Base-by-base conservation (phyloP, 2,797 vertebrate genomes). In the Gymnocypris eckloni region DNA sequence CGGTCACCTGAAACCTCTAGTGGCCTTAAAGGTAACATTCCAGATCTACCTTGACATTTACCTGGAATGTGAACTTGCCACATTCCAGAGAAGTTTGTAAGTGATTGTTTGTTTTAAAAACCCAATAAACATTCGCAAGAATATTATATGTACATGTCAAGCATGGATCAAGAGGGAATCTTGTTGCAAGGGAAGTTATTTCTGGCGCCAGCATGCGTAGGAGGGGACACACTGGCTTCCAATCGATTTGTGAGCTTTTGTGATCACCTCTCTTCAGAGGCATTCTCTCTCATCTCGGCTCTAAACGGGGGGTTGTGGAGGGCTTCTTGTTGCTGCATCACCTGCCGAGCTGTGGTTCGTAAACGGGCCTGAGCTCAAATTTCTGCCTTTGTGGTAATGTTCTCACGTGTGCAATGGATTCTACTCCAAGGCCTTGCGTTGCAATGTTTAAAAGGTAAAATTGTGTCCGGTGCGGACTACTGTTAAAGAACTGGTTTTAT, bases 231-330 rank as follows among this genome's bases (percentile, higher is more conserved):
- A 90, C 93, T 93, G 92, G 93, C 91, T 94, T 94, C 92, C 92
- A 92, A 94, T 95, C 87, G 93, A 95, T 95, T 91, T 89, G 90
- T 88, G 87, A 91, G 93, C 93, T 92, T 93, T 93, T 94, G 89
- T 94, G 92, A 94, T 93, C 88, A 50, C 87, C 92, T 91, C 90
- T 81, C 72, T 91, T 95, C 89, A 86, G 90, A 85, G 71, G 82
- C 83, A 90, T 87, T 83, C 88, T 91, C 83, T 88, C 84, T 86
- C 83, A 85, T 91, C 89, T 89, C 41, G 8, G 79, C 67, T 37
- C 83, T 61, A 52, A 45, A 86, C 39, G 70, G 73, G 81, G 52
- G 66, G 75, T 61, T 69, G 56, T 33, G 33, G 16, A 73, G 84
- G 43, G 69, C n/a, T 28, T 78, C 33, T 56, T 8, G 8, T 4